Evolutionary conservation across 1,140 invertebrate species (phyloP), one percentile per base, ranked within the genome.

Genomic region (Solenopsis invicta): DNA sequence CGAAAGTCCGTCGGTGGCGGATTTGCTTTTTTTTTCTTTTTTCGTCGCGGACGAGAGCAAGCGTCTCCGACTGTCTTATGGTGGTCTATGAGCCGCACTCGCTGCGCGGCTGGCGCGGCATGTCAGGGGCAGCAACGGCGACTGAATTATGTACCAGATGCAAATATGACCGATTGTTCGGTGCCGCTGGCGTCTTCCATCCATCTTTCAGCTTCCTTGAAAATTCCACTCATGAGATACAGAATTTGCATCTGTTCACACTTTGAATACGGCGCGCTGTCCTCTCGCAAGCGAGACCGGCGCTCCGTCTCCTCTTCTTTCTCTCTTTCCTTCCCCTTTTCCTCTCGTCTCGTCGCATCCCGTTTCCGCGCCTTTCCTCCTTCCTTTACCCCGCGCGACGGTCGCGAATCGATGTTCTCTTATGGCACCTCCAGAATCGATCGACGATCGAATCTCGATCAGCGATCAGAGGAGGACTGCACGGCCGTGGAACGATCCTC

Each of bases 101-200:
- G 81, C 76, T 74, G 59, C 69, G 72, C 67, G 84, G 71, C 62
- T 76, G 66, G 59, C 69, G 72, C 67, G 84, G 71, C 62, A 21
- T 37, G 64, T 78, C 69, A 76, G 88, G 86, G 86, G 86, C 81
- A 90, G 74, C 48, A 80, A 90, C 91, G 88, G 77, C 76, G 87
- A 86, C 90, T 92, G 92, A 92, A 92, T 92, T 92, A 92, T 92
- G 91, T 92, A 91, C 90, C 89, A 90, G 89, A 92, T 92, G 92
- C 88, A 92, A 92, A 92, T 92, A 81, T 29, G 69, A 78, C 24
- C 69, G 89, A 91, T 92, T 90, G 89, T 92, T 80, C 91, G 80
- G 59, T 81, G 80, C 88, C 88, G 87, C 71, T 71, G 91, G 50
- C 82, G 82, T 89, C 81, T 88, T 92, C 85, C 90, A 91, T 92